These are phyloP conservation scores for Podotricha telesiphe DNA, from an alignment of 2,888 invertebrate species.

Conservation along the genomic window DNA sequence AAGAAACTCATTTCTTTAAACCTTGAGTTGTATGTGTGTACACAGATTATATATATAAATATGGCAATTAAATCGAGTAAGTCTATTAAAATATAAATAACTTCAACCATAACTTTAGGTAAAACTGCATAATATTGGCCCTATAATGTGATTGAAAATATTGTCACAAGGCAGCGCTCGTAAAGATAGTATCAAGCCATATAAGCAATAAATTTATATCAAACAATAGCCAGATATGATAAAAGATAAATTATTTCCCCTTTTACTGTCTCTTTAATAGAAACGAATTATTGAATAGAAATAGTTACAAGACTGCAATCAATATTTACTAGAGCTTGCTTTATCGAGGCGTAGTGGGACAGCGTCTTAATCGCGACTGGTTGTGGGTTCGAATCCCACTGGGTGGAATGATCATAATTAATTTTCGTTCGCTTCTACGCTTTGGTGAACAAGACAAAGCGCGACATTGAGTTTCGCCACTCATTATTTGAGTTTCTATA, in stretches of 20 bases:
- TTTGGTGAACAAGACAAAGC: too few relatives aligned
- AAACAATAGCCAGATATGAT: constrained; percentile 32
- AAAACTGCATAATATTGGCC: constrained; percentile 1
- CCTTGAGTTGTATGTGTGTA: too few relatives aligned
- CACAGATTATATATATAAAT: too few relatives aligned
- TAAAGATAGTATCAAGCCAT: constrained; percentile 68
- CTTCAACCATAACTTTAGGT: neutral
- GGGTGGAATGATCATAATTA: too few relatives aligned
- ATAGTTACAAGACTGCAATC: constrained; percentile 50
- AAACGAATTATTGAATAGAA: constrained; percentile 78
- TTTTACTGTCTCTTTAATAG: constrained; percentile 66
- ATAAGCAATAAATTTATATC: constrained; percentile 42
- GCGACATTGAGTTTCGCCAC: too few relatives aligned
- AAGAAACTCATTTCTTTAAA: too few relatives aligned
- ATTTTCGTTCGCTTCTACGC: too few relatives aligned
- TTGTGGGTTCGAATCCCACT: too few relatives aligned
- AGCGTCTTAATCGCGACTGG: too few relatives aligned
- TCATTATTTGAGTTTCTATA: too few relatives aligned
- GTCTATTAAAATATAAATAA: neutral
- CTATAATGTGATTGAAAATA: constrained; percentile 25
- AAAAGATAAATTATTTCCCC: constrained; percentile 49
- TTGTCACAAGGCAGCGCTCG: constrained; percentile 49
- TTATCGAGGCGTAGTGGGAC: too few relatives aligned
- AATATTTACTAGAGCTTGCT: neutral
- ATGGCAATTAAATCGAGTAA: too few relatives aligned